phyloP scores from a whole-genome alignment of 2,113 vertebrate species.

The Sisor rabdophorus region DNA sequence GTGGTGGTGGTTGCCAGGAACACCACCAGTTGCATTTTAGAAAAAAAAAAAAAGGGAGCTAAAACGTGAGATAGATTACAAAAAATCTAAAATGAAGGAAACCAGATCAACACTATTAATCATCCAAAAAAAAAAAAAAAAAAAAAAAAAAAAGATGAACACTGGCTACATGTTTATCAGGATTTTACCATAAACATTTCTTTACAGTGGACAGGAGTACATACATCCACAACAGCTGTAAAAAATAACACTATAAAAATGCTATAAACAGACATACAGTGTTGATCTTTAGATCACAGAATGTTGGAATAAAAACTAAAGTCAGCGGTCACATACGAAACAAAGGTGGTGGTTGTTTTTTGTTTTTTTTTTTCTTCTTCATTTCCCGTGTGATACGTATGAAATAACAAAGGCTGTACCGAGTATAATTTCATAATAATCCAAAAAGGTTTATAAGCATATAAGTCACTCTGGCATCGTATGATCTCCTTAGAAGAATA shows the following conservation, averaged over 20 bases:
- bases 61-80: neutral
- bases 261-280: conserved; percentile 20
- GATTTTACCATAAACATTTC: conserved; percentile 38
- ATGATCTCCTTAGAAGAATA: conserved; percentile 38
- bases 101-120: neutral
- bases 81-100: neutral
- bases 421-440: conserved; percentile 30
- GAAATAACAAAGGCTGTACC: conserved; percentile 26
- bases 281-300: conserved; percentile 9
- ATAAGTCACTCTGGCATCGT: conserved; percentile 41
- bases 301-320: conserved; percentile 6
- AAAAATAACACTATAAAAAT: conserved; percentile 26
- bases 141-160: conserved; percentile 15
- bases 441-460: conserved; percentile 27
- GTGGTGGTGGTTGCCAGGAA: neutral
- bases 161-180: conserved; percentile 37
- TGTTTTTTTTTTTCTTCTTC: neutral
- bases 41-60: neutral
- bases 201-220: conserved; percentile 30
- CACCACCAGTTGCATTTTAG: neutral
- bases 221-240: conserved; percentile 27
- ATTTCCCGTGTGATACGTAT: conserved; percentile 17
- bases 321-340: conserved; percentile 20
- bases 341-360: too few species aligned
- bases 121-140: neutral